Evolutionary conservation across 2,888 invertebrate genomes (phyloP).

Genomic region (Uloborus plumipes): DNA sequence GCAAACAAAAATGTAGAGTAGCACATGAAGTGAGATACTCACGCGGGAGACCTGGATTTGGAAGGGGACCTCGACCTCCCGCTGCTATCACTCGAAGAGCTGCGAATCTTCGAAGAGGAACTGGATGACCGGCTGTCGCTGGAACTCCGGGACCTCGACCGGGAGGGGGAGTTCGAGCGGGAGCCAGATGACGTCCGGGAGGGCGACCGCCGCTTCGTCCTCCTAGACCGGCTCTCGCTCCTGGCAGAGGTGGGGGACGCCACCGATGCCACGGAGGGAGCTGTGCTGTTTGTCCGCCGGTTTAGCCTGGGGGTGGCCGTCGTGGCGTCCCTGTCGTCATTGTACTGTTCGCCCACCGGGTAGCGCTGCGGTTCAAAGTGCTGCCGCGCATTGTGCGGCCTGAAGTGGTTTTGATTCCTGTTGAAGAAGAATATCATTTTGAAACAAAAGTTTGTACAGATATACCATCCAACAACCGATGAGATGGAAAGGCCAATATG

Average conservation of each 20-base stretch:
- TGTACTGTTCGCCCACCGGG: slow-evolving; percentile 59
- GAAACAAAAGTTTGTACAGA: no score
- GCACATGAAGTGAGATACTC: no score
- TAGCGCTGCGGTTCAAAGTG: slow-evolving; percentile 65
- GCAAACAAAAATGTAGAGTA: no score
- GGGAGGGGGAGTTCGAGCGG: slow-evolving; percentile 68
- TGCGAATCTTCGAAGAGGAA: slow-evolving; percentile 66
- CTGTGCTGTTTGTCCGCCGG: slow-evolving; percentile 53
- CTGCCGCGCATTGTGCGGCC: slow-evolving; percentile 66
- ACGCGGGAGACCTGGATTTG: slow-evolving; percentile 68
- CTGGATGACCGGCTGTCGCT: slow-evolving; percentile 68
- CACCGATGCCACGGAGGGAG: slow-evolving; percentile 53
- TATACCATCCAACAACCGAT: no score
- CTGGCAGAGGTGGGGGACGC: slow-evolving; percentile 50
- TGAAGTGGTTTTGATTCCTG: slow-evolving; percentile 67
- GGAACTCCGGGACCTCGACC: slow-evolving; percentile 68
- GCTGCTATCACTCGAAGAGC: slow-evolving; percentile 70
- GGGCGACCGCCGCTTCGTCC: slow-evolving; percentile 66
- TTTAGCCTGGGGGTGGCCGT: slow-evolving; percentile 39
- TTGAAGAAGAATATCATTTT: not conserved
- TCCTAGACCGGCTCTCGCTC: slow-evolving; percentile 54
- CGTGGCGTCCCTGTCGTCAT: slow-evolving; percentile 59
- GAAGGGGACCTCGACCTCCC: slow-evolving; percentile 72
- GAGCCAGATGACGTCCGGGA: slow-evolving; percentile 68
- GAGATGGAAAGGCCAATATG: no score